A percentile compares a stretch with the other conserved stretches of the same genome.
phyloP scores from a whole-genome alignment of 1,140 invertebrate species.

The Scaptomyza montana region DNA sequence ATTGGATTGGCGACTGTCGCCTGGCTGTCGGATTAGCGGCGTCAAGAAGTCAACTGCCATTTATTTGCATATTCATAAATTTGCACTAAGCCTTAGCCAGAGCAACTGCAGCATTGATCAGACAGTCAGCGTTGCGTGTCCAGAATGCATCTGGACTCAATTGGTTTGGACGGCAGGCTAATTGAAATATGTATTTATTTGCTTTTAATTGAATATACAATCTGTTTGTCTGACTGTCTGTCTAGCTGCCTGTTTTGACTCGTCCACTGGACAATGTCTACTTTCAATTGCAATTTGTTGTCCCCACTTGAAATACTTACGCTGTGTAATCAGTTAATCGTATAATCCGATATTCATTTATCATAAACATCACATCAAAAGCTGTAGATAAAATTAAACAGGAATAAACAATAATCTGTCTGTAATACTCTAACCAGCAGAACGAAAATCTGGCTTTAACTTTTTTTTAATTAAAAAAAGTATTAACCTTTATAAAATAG shows the following conservation, averaged over 20 bases:
- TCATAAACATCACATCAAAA: neutral
- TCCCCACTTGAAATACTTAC: slow-evolving; percentile 12
- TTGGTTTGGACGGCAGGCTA: slow-evolving; percentile 35
- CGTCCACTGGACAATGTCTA: slow-evolving; percentile 7
- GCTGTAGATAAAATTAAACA: slow-evolving; percentile 4
- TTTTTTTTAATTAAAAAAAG: too few relatives aligned
- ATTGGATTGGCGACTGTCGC: slow-evolving; percentile 29
- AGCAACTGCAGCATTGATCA: slow-evolving; percentile 10
- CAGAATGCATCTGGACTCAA: slow-evolving; percentile 15
- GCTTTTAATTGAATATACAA: slow-evolving; percentile 59
- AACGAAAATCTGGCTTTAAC: too few relatives aligned
- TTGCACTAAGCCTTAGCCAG: neutral
- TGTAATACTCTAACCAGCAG: neutral
- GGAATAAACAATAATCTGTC: neutral
- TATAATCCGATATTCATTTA: slow-evolving; percentile 44
- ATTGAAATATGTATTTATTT: slow-evolving; percentile 60
- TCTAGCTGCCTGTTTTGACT: slow-evolving; percentile 37
- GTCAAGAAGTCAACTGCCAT: slow-evolving; percentile 59
- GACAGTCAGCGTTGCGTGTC: slow-evolving; percentile 11
- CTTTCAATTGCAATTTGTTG: neutral
- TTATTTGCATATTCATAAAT: slow-evolving; percentile 76
- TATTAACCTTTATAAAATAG: too few relatives aligned
- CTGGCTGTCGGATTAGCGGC: slow-evolving; percentile 46
- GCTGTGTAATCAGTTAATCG: slow-evolving; percentile 53
- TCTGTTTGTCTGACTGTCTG: slow-evolving; percentile 6